These are phyloP conservation scores for Todus mexicanus DNA, from an alignment of 2,797 vertebrate genomes.

Conservation along the genomic window DNA sequence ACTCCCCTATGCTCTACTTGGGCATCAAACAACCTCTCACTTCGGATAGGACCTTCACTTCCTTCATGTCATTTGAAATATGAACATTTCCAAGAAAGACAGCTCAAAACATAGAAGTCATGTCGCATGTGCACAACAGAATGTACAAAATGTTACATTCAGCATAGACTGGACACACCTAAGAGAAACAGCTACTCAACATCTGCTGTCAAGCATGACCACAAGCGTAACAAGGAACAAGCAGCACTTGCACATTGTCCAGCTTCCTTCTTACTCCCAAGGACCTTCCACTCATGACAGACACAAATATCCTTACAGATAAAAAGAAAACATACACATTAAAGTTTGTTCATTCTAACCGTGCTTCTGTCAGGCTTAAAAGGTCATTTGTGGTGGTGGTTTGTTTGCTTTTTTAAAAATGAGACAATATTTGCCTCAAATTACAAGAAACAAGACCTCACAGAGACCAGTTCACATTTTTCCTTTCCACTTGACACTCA, in stretches of 20 bases:
- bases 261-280: neutral
- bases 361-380: neutral
- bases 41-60: neutral
- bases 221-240: neutral
- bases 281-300: neutral
- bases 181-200: neutral
- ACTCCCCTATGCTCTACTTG: no score
- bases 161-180: no score
- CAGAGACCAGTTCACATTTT: neutral
- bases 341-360: neutral
- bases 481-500: neutral
- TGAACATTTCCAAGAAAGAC: neutral
- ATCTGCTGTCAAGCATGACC: neutral
- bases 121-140: accelerated
- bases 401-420: neutral
- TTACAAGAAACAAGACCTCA: neutral
- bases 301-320: neutral
- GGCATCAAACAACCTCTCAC: neutral
- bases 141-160: accelerated
- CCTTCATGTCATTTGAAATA: neutral
- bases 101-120: neutral
- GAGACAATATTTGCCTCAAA: neutral
- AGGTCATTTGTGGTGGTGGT: neutral
- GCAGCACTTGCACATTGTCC: neutral
- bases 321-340: neutral